Base-by-base conservation (phyloP, 2,113 vertebrate species). In the Oncorhynchus keta region DNA sequence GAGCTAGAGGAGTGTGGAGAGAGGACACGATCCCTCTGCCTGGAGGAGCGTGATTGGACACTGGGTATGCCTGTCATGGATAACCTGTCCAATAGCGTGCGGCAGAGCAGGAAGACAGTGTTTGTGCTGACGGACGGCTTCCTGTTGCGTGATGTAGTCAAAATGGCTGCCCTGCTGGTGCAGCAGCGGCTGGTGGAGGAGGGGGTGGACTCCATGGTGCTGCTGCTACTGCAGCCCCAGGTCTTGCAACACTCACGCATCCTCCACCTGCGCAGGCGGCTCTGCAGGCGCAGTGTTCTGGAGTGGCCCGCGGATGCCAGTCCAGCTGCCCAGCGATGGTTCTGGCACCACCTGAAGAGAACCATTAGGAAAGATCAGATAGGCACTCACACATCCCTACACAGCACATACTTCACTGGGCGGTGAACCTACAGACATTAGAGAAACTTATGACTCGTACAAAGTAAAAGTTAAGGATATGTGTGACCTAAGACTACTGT, bases 241-340 rank as follows among this genome's bases (percentile, higher is more conserved):
- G 91, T 92, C 68, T 55, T 93, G 62, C 91, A 85, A 24, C 80
- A 90, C 12, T 94, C 91, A 0, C 91, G 89, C 76, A 93, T 93
- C 45, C 8, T 94, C 61, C 83, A 86, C 18, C 83, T 94, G 45
- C 79, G 89, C 3, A 86, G 81, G 28, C 83, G 91, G 35, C 79
- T 94, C 73, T 92, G 91, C 61, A 86, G 89, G 55, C 90, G 89
- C 32, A 93, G 92, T 48, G 88, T 94, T 49, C 84, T 94, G 32
- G 87, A 91, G 8, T 94, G 94, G 94, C 93, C 93, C 3, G 82
- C 81, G 14, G 12, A 12, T 8, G 2, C 26, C 73, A 93, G 92
- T 72, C 89, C 92, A 12, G 81, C 89, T 3, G 86, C 87, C 20
- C 76, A 90, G 49, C 32, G 16, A 1, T 85, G 87, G 75, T 92